phyloP scores from a whole-genome alignment of 1,140 invertebrate genomes.

The Camponotus floridanus region DNA sequence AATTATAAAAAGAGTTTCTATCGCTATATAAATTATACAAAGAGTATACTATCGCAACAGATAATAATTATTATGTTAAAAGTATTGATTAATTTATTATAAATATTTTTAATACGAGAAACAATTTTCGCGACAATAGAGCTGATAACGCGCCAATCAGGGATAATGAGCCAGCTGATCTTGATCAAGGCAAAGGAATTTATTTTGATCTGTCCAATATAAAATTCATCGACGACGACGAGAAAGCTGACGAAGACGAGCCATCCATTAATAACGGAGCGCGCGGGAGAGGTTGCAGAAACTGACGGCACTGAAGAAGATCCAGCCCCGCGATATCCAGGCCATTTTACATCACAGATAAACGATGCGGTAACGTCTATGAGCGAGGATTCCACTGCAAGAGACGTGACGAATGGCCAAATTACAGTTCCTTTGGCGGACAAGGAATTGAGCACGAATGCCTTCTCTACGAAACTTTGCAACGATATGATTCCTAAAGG shows the following conservation, averaged over 20 bases:
- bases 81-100: no score
- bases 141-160: no score
- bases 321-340: slow-evolving; percentile 97
- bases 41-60: no score
- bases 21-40: no score
- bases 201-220: slow-evolving; percentile 83
- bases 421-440: slow-evolving; percentile 84
- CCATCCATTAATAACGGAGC: slow-evolving; percentile 84
- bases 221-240: slow-evolving; percentile 84
- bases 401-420: slow-evolving; percentile 83
- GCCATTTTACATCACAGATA: slow-evolving; percentile 93
- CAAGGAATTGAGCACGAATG: slow-evolving; percentile 76
- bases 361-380: slow-evolving; percentile 83
- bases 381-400: slow-evolving; percentile 79
- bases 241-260: slow-evolving; percentile 67
- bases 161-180: no score
- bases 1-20: no score
- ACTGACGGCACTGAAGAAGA: slow-evolving; percentile 95
- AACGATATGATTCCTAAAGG: slow-evolving; percentile 84
- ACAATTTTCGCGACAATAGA: no score
- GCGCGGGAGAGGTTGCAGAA: slow-evolving; percentile 94
- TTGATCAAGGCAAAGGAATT: no score
- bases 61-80: no score
- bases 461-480: slow-evolving; percentile 80
- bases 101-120: no score